Evolutionary conservation across 92 coral and sea anemone species (phyloP), one percentile per base, ranked within the genome.

Genomic region (Actinostola sp.): DNA sequence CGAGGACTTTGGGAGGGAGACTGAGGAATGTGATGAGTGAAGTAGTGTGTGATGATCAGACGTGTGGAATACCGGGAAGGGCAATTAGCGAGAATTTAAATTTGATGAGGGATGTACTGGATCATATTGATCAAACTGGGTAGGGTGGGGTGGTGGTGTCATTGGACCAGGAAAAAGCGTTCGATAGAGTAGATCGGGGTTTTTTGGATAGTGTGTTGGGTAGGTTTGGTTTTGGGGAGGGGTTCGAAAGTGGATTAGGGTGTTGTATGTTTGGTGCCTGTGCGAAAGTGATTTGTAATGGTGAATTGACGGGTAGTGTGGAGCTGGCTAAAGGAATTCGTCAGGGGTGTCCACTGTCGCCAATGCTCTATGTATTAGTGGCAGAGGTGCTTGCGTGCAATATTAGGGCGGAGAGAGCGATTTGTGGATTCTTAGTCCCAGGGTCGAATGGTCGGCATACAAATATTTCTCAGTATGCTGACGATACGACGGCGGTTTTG

Each of bases 101-200:
- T 9, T 30, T 57, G 16, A 15, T 50, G 0, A 63, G 35, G 38
- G 63, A 63, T 45, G 36, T 62, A 21, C 23, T 63, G 51, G 42
- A 63, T 11, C n/a, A n/a, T n/a, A n/a, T n/a, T n/a, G n/a, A n/a
- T n/a, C n/a, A n/a, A n/a, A n/a, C n/a, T n/a, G n/a, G n/a, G 39
- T 16, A 56, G 17, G 66, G 77, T 26, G 34, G 43, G 15, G 86
- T 84, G 24, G 29, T 83, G 0, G 12, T 83, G 13, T 69, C 84
- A 0, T 42, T 77, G 0, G 88, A 67, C 62, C 50, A 35, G 8
- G 50, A 62, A 17, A 62, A 62, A 20, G 67, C 67, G 9, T 62
- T 66, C 21, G 72, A 84, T 54, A 44, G 53, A 2, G 89, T 44
- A 45, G 0, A 49, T 24, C 15, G 72, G 77, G 65, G 1, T n/a